Evolutionary conservation across 2,113 vertebrate species (phyloP).

Genomic region (Gadus chalcogrammus): DNA sequence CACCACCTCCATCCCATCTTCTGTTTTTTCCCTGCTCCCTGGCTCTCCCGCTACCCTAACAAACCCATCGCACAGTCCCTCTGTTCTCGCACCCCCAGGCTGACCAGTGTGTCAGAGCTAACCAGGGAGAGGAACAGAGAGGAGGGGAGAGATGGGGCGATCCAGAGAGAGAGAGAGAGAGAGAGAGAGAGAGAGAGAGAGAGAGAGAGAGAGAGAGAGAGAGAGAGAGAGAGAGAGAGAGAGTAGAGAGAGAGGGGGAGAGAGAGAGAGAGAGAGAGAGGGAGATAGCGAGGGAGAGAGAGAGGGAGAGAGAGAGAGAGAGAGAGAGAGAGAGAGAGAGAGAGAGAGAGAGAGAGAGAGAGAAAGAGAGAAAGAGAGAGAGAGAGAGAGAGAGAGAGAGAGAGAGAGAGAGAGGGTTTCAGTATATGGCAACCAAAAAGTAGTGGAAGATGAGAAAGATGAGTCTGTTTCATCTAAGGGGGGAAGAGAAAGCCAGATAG

Average conservation of each 20-base stretch:
- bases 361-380: background rate
- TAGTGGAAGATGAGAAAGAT: slow-evolving; percentile 75
- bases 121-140: slow-evolving; percentile 75
- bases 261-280: too few relatives aligned
- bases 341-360: too few relatives aligned
- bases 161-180: background rate
- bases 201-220: too few relatives aligned
- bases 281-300: slow-evolving; percentile 64
- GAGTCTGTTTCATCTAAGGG: slow-evolving; percentile 73
- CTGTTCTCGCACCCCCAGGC: slow-evolving; percentile 79
- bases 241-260: slow-evolving; percentile 34
- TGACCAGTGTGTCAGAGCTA: slow-evolving; percentile 79
- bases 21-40: slow-evolving; percentile 47
- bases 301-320: background rate
- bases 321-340: background rate
- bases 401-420: slow-evolving; percentile 46
- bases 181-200: background rate
- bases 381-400: slow-evolving; percentile 33
- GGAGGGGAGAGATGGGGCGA: slow-evolving; percentile 37
- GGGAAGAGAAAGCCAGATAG: slow-evolving; percentile 62
- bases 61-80: slow-evolving; percentile 75
- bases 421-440: slow-evolving; percentile 60
- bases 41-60: slow-evolving; percentile 61
- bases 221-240: too few relatives aligned
- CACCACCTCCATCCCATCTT: slow-evolving; percentile 24